Evolutionary conservation across 1,140 invertebrate species (phyloP).

Genomic region (Plectus sambesii): DNA sequence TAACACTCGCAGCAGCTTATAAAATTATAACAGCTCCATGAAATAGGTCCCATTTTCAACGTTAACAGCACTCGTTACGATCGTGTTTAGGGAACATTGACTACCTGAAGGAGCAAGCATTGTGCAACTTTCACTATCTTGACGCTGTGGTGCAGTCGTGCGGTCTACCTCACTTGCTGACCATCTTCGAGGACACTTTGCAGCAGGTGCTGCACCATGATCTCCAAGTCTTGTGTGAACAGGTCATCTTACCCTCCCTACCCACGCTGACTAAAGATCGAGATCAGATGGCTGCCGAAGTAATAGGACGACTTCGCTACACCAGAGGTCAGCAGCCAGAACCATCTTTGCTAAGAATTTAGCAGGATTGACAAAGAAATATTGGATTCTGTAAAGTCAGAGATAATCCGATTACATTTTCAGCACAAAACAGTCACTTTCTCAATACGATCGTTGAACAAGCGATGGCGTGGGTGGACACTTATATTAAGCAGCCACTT

Average conservation of each 20-base stretch:
- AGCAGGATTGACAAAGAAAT: constrained; percentile 4
- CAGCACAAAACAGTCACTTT: constrained; percentile 33
- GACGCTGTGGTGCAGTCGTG: constrained; percentile 33
- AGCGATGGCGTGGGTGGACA: constrained; percentile 42
- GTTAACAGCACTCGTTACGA: no score
- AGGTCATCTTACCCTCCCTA: constrained; percentile 39
- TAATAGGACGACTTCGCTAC: constrained; percentile 40
- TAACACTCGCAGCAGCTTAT: no score
- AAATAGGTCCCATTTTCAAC: constrained; percentile 12
- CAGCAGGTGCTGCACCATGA: constrained; percentile 44
- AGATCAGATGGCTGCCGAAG: constrained; percentile 43
- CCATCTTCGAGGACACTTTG: constrained; percentile 41
- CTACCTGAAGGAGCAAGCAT: constrained; percentile 30
- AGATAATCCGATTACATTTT: constrained; percentile 19
- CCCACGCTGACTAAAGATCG: constrained; percentile 33
- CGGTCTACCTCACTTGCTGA: constrained; percentile 34
- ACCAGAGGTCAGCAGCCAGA: constrained; percentile 26
- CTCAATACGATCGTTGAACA: constrained; percentile 39
- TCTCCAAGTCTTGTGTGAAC: constrained; percentile 39
- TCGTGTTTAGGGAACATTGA: constrained; percentile 40
- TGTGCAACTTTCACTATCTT: constrained; percentile 43
- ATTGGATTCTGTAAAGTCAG: constrained; percentile 10
- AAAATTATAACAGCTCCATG: neutral
- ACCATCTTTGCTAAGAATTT: constrained; percentile 15
- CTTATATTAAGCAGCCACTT: constrained; percentile 33